phyloP scores from a whole-genome alignment of 2,113 vertebrate genomes.

The Anoura caudifer region DNA sequence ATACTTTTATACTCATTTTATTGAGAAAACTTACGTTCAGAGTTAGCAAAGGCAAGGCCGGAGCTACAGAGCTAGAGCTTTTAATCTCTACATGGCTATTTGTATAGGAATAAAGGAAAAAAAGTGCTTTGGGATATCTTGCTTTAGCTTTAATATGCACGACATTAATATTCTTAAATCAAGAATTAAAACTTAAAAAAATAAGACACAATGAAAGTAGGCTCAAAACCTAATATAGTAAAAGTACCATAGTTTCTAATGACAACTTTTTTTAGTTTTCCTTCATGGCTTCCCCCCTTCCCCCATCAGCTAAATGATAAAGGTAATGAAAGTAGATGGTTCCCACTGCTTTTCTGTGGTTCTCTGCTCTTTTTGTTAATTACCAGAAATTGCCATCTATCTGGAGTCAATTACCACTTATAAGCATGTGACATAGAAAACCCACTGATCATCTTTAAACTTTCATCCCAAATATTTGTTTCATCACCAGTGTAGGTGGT shows the following conservation, averaged over 20 bases:
- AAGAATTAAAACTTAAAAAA: neutral
- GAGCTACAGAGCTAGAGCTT: neutral
- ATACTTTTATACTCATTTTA: neutral
- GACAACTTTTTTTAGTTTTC: neutral
- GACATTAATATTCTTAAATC: neutral
- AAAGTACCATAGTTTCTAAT: neutral
- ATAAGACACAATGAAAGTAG: neutral
- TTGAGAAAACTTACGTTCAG: neutral
- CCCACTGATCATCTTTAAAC: neutral
- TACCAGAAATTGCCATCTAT: neutral
- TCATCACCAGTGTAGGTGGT: neutral
- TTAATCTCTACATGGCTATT: neutral
- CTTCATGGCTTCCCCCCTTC: neutral
- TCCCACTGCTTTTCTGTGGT: neutral
- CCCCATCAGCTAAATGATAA: neutral
- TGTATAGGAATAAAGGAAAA: neutral
- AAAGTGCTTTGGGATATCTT: neutral
- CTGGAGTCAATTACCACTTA: slow-evolving; percentile 28
- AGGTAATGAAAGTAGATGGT: neutral
- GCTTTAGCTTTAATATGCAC: neutral
- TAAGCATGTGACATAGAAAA: slow-evolving; percentile 13
- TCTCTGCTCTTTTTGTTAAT: neutral
- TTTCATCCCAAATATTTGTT: slow-evolving; percentile 20
- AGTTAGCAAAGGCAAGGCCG: neutral
- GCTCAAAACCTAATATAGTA: neutral